phyloP scores from a whole-genome alignment of 2,888 invertebrate species.

The Troides oblongomaculatus region DNA sequence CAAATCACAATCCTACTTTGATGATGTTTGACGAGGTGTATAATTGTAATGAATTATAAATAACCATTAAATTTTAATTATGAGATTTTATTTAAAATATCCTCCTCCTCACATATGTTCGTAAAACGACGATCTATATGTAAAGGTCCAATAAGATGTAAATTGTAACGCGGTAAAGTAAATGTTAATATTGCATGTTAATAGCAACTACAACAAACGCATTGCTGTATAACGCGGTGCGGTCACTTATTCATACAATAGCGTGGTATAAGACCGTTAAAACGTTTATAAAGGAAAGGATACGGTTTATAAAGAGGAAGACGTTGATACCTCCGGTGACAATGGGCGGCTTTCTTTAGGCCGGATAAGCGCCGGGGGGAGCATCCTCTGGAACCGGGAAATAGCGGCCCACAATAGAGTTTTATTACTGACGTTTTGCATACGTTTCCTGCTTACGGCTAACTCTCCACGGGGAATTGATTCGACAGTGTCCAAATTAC shows the following conservation, averaged over 20 bases:
- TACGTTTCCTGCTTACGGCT: conserved; percentile 22
- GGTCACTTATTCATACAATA: conserved; percentile 3
- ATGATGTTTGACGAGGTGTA: too few relatives aligned
- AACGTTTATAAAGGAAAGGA: conserved; percentile 26
- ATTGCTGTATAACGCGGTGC: too few relatives aligned
- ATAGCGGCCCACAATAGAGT: conserved; percentile 24
- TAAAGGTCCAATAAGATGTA: too few relatives aligned
- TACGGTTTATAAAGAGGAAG: conserved; percentile 25
- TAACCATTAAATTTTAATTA: too few relatives aligned
- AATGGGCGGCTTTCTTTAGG: conserved; percentile 28
- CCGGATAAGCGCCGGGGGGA: conserved; percentile 27
- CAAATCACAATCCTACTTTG: too few relatives aligned
- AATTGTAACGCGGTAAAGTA: too few relatives aligned
- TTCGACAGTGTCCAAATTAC: not conserved
- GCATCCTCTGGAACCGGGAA: conserved; percentile 27
- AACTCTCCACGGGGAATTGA: conserved; percentile 2
- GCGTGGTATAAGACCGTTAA: conserved; percentile 13
- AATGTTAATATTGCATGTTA: too few relatives aligned
- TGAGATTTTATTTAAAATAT: too few relatives aligned
- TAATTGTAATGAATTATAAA: too few relatives aligned
- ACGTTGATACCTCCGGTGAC: conserved; percentile 22
- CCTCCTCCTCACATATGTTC: too few relatives aligned
- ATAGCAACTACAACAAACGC: too few relatives aligned
- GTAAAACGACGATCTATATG: too few relatives aligned
- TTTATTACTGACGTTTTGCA: conserved; percentile 28